These are phyloP conservation scores for Callopanchax toddi DNA, from an alignment of 2,113 vertebrate species.

Conservation along the genomic window DNA sequence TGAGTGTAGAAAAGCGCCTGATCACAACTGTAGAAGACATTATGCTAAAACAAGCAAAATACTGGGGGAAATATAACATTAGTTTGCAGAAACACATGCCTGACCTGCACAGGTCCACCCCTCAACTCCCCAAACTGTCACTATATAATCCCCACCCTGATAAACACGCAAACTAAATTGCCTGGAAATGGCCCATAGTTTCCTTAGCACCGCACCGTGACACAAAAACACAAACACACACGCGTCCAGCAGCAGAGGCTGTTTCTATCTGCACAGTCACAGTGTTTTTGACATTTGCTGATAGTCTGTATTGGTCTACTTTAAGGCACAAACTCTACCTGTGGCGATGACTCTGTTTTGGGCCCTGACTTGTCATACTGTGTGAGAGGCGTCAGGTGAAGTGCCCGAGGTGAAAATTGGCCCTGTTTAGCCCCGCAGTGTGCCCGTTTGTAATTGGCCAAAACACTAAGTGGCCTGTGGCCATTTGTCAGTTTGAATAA, in stretches of 20 bases:
- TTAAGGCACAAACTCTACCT: constrained; percentile 61
- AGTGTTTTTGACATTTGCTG: constrained; percentile 65
- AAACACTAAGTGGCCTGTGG: constrained; percentile 72
- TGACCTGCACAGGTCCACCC: not conserved
- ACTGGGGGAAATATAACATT: no score
- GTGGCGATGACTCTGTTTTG: constrained; percentile 72
- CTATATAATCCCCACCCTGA: not conserved
- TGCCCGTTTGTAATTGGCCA: constrained; percentile 77
- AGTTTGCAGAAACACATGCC: not conserved
- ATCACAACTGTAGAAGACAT: no score
- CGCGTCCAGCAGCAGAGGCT: not conserved
- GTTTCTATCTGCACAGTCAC: constrained; percentile 11
- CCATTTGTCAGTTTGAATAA: constrained; percentile 77
- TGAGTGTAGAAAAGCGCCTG: no score
- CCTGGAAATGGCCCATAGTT: constrained; percentile 43
- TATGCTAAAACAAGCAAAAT: no score
- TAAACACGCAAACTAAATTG: constrained; percentile 33
- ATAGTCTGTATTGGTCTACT: constrained; percentile 70
- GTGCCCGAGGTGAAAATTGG: constrained; percentile 60
- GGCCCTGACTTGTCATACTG: constrained; percentile 71
- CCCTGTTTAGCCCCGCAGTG: constrained; percentile 72
- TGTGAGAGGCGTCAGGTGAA: constrained; percentile 62
- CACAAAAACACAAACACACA: constrained; percentile 1
- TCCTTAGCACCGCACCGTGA: constrained; percentile 15
- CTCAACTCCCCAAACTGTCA: not conserved